Evolutionary conservation across 2,797 vertebrate genomes (phyloP).

Genomic region (Presbytis comata): DNA sequence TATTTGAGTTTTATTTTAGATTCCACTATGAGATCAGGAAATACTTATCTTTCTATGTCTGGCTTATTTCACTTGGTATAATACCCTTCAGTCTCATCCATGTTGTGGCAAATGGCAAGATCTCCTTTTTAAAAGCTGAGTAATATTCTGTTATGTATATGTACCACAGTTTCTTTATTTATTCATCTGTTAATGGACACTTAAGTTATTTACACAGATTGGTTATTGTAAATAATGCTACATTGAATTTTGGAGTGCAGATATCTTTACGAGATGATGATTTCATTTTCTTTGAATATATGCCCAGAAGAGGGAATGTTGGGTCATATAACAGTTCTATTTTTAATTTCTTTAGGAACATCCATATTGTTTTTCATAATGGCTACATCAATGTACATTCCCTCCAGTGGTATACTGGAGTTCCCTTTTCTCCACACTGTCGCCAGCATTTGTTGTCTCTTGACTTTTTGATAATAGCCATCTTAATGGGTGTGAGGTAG

Average conservation of each 20-base stretch:
- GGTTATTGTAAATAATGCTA: neutral
- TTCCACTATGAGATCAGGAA: neutral
- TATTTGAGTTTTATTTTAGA: neutral
- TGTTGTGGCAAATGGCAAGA: neutral
- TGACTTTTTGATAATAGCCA: neutral
- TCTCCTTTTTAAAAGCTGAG: neutral
- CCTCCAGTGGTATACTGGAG: neutral
- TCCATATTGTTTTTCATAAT: neutral
- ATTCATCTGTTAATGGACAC: neutral
- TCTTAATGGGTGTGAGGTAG: neutral
- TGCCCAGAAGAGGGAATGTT: neutral
- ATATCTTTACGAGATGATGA: neutral
- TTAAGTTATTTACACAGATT: neutral
- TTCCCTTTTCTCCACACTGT: neutral
- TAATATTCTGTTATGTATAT: neutral
- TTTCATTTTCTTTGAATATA: neutral
- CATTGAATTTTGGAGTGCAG: neutral
- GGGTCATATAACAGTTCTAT: neutral
- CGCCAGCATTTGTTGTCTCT: neutral
- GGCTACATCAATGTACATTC: neutral
- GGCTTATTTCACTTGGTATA: neutral
- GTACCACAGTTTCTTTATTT: neutral
- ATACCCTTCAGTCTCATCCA: neutral
- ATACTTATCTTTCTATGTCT: neutral
- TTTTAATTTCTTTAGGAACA: neutral